phyloP scores from a whole-genome alignment of 2,113 vertebrate species.

The Damaliscus lunatus region DNA sequence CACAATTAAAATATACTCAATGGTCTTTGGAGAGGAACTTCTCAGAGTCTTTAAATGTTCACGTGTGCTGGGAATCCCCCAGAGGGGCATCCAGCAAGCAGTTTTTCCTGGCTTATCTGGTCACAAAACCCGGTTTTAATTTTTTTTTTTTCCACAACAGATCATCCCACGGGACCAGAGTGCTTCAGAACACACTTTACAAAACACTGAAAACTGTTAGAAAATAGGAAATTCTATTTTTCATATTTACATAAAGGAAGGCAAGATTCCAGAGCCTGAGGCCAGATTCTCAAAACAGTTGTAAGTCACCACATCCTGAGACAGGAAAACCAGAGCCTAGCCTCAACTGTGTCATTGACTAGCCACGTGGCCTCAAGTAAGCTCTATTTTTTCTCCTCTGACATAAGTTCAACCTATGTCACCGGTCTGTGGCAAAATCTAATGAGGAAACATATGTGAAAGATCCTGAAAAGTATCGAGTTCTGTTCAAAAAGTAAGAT shows the following conservation, averaged over 20 bases:
- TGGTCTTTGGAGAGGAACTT: background rate
- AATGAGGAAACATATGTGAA: background rate
- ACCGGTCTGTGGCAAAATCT: background rate
- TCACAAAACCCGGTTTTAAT: background rate
- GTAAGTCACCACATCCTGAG: background rate
- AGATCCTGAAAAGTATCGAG: background rate
- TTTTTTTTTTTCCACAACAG: background rate
- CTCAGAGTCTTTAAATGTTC: conserved; percentile 24
- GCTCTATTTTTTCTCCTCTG: background rate
- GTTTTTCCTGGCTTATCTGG: background rate
- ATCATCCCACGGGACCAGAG: background rate
- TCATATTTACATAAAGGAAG: conserved; percentile 13
- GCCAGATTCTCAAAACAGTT: conserved; percentile 12
- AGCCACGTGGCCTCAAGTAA: background rate
- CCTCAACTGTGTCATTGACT: background rate
- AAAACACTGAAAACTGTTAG: conserved; percentile 2
- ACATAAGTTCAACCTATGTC: background rate
- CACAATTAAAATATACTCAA: background rate
- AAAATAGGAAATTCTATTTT: conserved; percentile 9
- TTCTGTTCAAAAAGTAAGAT: background rate
- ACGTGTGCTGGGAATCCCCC: background rate
- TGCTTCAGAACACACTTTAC: background rate
- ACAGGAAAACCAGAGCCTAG: background rate
- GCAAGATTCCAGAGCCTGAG: background rate
- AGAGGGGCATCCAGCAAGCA: background rate